A percentile compares a stretch with the other conserved stretches of the same genome.
phyloP scores from a whole-genome alignment of 1,140 invertebrate genomes.

The Pachypeltis micranthus region DNA sequence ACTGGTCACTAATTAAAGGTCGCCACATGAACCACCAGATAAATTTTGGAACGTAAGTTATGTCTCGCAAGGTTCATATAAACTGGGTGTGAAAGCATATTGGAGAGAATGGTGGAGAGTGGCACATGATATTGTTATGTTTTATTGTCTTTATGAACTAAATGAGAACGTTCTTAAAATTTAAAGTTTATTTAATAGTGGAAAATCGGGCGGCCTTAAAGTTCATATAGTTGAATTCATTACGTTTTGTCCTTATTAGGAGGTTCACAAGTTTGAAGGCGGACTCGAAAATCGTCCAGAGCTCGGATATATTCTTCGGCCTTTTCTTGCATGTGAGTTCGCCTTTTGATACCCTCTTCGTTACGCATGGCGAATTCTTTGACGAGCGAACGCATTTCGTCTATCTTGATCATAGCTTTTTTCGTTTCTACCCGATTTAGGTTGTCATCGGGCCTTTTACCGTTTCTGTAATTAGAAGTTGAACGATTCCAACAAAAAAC shows the following conservation, averaged over 20 bases:
- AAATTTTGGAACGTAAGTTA: too few species aligned
- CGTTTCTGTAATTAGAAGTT: neutral
- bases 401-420: neutral
- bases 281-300: neutral
- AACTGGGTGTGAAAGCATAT: too few species aligned
- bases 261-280: neutral
- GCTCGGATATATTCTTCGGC: neutral
- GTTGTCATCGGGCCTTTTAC: neutral
- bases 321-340: neutral
- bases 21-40: too few species aligned
- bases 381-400: neutral
- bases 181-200: neutral
- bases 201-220: neutral
- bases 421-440: neutral
- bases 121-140: too few species aligned
- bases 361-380: neutral
- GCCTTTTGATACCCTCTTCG: neutral
- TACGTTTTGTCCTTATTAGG: neutral
- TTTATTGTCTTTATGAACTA: too few species aligned
- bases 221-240: neutral
- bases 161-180: neutral
- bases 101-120: too few species aligned
- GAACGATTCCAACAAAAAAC: too few species aligned
- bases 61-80: too few species aligned
- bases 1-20: too few species aligned